Conservation (phyloP, 2,113 vertebrate species). For the Melanerpes formicivorus region DNA sequence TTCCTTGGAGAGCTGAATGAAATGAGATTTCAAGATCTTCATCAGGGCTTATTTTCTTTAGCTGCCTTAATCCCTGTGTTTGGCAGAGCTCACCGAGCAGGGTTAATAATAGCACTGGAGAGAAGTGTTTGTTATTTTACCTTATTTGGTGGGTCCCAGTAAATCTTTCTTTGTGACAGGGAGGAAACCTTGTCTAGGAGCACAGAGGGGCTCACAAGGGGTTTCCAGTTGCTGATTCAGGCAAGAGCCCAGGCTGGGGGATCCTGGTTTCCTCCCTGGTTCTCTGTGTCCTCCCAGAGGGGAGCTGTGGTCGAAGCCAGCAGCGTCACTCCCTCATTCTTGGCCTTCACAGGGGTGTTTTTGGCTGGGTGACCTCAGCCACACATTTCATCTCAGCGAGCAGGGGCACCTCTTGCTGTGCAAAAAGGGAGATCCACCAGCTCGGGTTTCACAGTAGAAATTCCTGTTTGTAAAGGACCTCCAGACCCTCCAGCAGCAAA, state of each 20-base stretch:
- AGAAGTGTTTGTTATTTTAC: background rate
- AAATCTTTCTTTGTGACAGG: background rate
- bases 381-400: background rate
- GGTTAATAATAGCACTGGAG: conserved; percentile 6
- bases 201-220: background rate
- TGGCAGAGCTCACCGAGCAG: background rate
- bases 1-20: background rate
- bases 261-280: background rate
- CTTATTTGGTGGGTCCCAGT: background rate
- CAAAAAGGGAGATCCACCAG: background rate
- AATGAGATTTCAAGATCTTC: background rate
- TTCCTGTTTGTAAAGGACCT: background rate
- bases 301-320: background rate
- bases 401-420: background rate
- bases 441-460: background rate
- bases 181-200: background rate
- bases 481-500: background rate
- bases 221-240: background rate
- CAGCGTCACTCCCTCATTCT: background rate
- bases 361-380: background rate
- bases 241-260: background rate
- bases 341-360: background rate
- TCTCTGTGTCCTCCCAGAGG: accelerated
- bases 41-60: background rate
- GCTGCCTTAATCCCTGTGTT: background rate